phyloP scores from a whole-genome alignment of 2,888 invertebrate species.

The Tinea semifulvella region DNA sequence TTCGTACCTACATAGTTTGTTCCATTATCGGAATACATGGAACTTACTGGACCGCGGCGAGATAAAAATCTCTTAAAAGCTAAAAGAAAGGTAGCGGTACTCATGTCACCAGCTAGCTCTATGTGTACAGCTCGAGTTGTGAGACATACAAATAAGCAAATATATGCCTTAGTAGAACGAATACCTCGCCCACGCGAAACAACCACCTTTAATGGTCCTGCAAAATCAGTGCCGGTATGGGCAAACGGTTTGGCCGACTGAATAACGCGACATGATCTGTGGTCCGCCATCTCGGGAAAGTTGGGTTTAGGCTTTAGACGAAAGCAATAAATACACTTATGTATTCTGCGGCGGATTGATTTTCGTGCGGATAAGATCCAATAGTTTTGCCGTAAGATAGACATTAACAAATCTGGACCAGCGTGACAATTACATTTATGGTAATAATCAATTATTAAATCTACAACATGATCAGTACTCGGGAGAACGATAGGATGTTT shows the following conservation, averaged over 20 bases:
- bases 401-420: background rate
- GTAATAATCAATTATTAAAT: constrained; percentile 1
- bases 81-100: constrained; percentile 17
- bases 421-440: background rate
- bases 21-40: constrained; percentile 16
- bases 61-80: constrained; percentile 20
- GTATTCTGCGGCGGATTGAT: background rate
- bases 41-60: constrained; percentile 18
- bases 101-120: constrained; percentile 18
- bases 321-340: background rate
- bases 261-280: background rate
- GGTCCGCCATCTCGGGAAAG: background rate
- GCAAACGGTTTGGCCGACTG: background rate
- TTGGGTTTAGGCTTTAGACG: background rate
- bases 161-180: background rate
- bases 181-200: background rate
- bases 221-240: constrained; percentile 6
- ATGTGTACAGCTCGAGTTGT: constrained; percentile 18
- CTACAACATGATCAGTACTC: background rate
- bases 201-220: background rate
- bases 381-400: background rate
- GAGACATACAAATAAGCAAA: constrained; percentile 11
- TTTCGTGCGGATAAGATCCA: background rate
- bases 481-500: constrained; percentile 8
- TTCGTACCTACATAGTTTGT: constrained; percentile 16